Evolutionary conservation across 2,797 vertebrate species (phyloP).

Genomic region (Pseudochirops cupreus): DNA sequence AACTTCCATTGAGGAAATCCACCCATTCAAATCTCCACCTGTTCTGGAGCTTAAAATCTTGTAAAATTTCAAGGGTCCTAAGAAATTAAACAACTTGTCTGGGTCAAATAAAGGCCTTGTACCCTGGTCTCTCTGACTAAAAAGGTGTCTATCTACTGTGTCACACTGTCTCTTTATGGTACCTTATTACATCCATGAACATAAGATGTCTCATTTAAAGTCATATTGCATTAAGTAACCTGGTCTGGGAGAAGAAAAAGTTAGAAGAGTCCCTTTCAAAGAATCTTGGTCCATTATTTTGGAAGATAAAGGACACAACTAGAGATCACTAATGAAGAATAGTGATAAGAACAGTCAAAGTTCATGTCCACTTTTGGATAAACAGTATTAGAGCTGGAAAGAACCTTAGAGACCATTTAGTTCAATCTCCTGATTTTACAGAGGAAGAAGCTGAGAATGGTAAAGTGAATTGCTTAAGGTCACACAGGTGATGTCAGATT

Average conservation of each 20-base stretch:
- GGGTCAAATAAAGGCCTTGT: neutral
- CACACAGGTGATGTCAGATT: neutral
- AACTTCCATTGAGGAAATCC: neutral
- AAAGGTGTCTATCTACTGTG: neutral
- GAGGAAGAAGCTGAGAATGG: neutral
- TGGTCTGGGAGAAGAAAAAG: neutral
- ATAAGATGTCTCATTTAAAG: neutral
- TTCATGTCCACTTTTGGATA: slow-evolving; percentile 5
- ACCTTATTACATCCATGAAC: neutral
- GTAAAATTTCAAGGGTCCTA: neutral
- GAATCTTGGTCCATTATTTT: neutral
- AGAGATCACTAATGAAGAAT: neutral
- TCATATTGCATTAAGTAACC: slow-evolving; percentile 18
- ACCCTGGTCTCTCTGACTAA: neutral
- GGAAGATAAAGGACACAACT: neutral
- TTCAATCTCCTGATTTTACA: neutral
- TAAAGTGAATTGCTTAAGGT: neutral
- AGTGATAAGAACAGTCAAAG: neutral
- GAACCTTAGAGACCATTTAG: neutral
- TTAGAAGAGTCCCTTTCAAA: neutral
- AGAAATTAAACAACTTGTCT: neutral
- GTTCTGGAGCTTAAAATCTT: neutral
- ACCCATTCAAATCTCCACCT: neutral
- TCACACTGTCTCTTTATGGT: neutral
- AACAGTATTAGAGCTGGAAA: neutral